Conservation (phyloP, 2,888 invertebrate species). For the Branchellion lobata region DNA sequence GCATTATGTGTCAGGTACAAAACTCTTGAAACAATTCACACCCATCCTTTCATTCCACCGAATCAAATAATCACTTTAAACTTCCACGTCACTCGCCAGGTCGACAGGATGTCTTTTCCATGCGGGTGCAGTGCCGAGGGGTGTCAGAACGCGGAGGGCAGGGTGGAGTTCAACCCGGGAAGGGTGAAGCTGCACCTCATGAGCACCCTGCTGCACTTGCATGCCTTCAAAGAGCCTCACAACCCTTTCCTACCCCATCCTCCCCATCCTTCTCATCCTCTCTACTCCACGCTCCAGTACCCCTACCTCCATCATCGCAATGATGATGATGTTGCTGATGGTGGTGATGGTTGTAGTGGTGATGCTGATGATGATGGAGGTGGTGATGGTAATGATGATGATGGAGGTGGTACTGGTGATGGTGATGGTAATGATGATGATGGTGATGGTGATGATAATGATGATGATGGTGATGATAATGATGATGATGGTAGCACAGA, state of each 20-base stretch:
- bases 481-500: no score
- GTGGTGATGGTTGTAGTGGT: no score
- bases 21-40: no score
- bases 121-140: slow-evolving; percentile 93
- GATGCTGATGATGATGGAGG: no score
- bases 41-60: not conserved
- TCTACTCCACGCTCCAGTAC: not conserved
- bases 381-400: not conserved
- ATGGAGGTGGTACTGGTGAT: not conserved
- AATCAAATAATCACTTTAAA: not conserved
- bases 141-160: slow-evolving; percentile 85
- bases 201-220: slow-evolving; percentile 73
- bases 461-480: not conserved
- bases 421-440: not conserved
- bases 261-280: no score
- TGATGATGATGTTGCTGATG: not conserved
- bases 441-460: not conserved
- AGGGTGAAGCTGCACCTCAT: slow-evolving; percentile 94
- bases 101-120: slow-evolving; percentile 90
- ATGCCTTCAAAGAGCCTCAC: slow-evolving; percentile 24
- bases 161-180: slow-evolving; percentile 93
- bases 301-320: not conserved
- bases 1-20: slow-evolving; percentile 77
- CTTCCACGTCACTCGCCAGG: slow-evolving; percentile 67
- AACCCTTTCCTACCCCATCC: not conserved